phyloP scores from a whole-genome alignment of 2,888 invertebrate species.

The Drosophila rubida region DNA sequence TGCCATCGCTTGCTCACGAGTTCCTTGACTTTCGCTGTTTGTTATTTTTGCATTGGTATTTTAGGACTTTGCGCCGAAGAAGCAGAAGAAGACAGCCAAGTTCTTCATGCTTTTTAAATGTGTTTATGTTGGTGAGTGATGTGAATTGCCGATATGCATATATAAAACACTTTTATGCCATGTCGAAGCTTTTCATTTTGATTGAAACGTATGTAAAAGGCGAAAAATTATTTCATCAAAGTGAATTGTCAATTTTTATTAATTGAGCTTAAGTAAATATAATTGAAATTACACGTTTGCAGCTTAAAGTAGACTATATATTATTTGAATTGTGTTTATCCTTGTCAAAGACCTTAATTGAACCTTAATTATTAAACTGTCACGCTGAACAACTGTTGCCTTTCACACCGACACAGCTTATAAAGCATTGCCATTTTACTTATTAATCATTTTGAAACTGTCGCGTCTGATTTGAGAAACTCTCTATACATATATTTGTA shows the following conservation, averaged over 20 bases:
- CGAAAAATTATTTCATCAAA: neutral
- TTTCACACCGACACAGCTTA: neutral
- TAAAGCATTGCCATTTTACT: neutral
- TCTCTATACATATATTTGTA: too few species aligned
- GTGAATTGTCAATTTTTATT: neutral
- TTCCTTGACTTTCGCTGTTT: slow-evolving; percentile 42
- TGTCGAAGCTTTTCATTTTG: neutral
- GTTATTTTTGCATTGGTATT: slow-evolving; percentile 23
- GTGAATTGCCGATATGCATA: neutral
- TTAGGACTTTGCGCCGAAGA: slow-evolving; percentile 1
- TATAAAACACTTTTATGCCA: neutral
- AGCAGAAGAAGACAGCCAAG: too few species aligned
- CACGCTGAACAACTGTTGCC: neutral
- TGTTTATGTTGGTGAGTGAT: slow-evolving; percentile 11
- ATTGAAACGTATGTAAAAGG: neutral
- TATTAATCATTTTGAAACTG: neutral
- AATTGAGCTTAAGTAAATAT: neutral
- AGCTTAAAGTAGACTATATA: neutral
- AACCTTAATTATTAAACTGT: neutral
- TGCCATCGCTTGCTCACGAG: slow-evolving; percentile 19
- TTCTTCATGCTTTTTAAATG: slow-evolving; percentile 22
- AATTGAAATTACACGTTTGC: neutral
- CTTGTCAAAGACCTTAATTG: neutral
- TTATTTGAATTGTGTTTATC: neutral
- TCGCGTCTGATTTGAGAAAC: neutral